Conservation (phyloP, 2,113 vertebrate genomes). For the Stigmatopora nigra region DNA sequence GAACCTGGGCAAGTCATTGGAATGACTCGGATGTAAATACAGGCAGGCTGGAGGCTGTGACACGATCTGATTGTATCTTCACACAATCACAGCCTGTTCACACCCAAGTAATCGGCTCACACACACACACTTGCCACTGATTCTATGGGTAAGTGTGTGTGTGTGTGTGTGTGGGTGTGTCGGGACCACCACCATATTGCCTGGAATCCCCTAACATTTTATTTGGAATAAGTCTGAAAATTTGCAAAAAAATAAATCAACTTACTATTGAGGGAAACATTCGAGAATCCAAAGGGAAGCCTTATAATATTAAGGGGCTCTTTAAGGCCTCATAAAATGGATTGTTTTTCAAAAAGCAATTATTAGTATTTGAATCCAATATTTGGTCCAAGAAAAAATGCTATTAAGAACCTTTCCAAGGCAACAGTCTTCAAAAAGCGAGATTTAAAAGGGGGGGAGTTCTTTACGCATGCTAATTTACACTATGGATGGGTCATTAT, state of each 20-base stretch:
- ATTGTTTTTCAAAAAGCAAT: too few species aligned
- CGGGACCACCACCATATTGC: not conserved
- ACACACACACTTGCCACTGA: not conserved
- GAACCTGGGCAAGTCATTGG: conserved; percentile 11
- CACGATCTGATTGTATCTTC: conserved; percentile 26
- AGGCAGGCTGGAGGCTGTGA: conserved; percentile 22
- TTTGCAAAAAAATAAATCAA: too few species aligned
- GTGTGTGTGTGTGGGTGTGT: conserved; percentile 9
- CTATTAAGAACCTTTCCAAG: too few species aligned
- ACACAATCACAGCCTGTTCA: conserved; percentile 28
- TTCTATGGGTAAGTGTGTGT: not conserved
- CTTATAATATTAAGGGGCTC: too few species aligned
- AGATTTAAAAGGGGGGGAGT: too few species aligned
- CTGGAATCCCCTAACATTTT: not conserved
- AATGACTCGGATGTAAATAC: conserved; percentile 12
- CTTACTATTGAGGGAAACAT: not conserved
- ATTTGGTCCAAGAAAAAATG: too few species aligned
- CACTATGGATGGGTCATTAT: too few species aligned
- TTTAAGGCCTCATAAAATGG: too few species aligned
- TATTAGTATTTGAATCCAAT: too few species aligned
- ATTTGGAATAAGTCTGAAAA: not conserved
- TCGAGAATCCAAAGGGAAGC: too few species aligned
- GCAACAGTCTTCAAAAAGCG: too few species aligned
- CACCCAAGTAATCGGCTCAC: conserved; percentile 19
- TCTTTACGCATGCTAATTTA: too few species aligned